A percentile compares a stretch with the other conserved stretches of the same genome.
Conservation (phyloP, 2,113 vertebrate genomes). For the Aldabrachelys gigantea region DNA sequence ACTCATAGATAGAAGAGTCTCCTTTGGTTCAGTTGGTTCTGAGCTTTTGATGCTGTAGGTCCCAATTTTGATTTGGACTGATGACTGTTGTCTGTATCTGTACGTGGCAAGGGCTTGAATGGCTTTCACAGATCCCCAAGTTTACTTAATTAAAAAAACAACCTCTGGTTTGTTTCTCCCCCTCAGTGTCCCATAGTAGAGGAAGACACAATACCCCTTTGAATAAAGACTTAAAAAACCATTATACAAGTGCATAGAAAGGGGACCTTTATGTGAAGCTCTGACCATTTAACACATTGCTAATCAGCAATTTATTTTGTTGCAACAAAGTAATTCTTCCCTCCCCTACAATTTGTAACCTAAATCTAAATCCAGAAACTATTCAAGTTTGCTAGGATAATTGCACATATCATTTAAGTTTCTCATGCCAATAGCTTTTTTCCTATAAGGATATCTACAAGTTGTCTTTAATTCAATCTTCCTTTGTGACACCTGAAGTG, state of each 20-base stretch:
- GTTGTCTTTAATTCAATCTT: not conserved
- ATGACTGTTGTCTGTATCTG: not conserved
- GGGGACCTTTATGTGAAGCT: not conserved
- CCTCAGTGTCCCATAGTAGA: not conserved
- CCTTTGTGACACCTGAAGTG: not conserved
- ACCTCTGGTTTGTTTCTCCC: rapidly evolving
- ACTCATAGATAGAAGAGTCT: not conserved
- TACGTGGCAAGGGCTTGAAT: rapidly evolving
- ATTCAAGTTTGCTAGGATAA: not conserved
- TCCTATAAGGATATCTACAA: not conserved
- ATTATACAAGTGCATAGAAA: not conserved
- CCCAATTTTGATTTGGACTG: not conserved
- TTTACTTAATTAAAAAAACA: not conserved
- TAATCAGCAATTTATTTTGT: not conserved
- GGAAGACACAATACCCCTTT: rapidly evolving
- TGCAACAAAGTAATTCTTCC: rapidly evolving
- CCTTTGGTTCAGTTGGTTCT: not conserved
- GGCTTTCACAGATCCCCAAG: not conserved
- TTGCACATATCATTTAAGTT: not conserved
- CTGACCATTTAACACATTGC: not conserved
- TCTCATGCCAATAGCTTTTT: not conserved
- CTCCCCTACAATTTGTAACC: not conserved
- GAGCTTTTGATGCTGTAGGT: not conserved
- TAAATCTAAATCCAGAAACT: not conserved
- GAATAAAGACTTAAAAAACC: not conserved